These are phyloP conservation scores for Drosophila tripunctata DNA, from an alignment of 2,888 invertebrate genomes.

Conservation along the genomic window DNA sequence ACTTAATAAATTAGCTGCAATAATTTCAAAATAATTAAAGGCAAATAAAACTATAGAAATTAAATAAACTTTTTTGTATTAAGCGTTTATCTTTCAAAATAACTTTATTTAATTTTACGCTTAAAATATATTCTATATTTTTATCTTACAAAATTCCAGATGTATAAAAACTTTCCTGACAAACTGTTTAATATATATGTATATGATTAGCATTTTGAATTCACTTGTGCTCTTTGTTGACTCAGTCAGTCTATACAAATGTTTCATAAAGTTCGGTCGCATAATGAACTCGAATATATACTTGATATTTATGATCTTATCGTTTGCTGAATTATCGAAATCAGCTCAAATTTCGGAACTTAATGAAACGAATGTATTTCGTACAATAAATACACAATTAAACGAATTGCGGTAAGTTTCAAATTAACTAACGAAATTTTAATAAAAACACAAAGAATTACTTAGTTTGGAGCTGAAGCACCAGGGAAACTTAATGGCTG, in stretches of 20 bases:
- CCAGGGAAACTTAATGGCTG: background rate
- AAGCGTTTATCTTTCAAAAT: no score
- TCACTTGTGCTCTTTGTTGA: background rate
- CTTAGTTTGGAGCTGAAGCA: background rate
- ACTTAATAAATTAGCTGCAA: no score
- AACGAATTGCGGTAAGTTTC: background rate
- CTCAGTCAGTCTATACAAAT: background rate
- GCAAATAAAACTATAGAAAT: no score
- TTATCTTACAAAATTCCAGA: no score
- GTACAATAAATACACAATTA: background rate
- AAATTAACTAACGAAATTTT: no score
- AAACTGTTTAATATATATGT: no score
- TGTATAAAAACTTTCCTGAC: no score
- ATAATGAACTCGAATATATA: background rate
- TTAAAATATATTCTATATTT: no score
- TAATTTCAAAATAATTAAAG: no score
- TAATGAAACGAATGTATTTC: background rate
- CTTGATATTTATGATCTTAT: no score
- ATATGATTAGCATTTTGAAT: background rate
- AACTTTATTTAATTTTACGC: no score
- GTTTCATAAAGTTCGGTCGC: background rate
- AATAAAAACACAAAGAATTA: background rate
- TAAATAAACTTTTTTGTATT: no score
- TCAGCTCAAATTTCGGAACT: background rate
- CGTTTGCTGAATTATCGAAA: background rate